These are phyloP conservation scores for Hirudinaria manillensis DNA, from an alignment of 2,888 invertebrate genomes.

Conservation along the genomic window DNA sequence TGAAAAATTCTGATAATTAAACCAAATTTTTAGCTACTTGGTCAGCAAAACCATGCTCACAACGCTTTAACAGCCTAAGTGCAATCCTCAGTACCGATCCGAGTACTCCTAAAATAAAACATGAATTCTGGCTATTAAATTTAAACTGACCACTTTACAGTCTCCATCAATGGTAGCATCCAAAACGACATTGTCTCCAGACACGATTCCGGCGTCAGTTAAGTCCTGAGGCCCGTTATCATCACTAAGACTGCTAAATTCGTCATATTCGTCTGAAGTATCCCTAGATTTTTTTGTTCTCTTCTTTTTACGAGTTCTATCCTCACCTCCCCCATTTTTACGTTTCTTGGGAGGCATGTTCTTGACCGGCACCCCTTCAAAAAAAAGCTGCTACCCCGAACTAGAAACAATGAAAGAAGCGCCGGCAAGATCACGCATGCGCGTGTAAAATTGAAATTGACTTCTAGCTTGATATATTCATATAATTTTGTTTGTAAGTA, in stretches of 20 bases:
- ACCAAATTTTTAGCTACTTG: not conserved
- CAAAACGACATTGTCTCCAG: not conserved
- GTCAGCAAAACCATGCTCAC: not conserved
- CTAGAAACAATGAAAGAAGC: conserved; percentile 20
- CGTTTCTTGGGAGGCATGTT: conserved; percentile 30
- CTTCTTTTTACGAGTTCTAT: conserved; percentile 20
- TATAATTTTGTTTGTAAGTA: no score
- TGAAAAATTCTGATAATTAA: not conserved
- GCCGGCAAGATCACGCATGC: conserved; percentile 18
- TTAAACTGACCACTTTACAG: conserved; percentile 5
- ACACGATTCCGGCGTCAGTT: not conserved
- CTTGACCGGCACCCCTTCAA: not conserved
- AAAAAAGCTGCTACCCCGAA: not conserved
- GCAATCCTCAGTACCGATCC: no score
- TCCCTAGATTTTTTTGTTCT: conserved; percentile 12
- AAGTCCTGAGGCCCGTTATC: not conserved
- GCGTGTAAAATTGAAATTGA: not conserved
- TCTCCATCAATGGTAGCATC: not conserved
- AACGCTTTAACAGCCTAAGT: no score
- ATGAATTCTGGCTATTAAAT: not conserved
- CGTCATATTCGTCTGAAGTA: conserved; percentile 4
- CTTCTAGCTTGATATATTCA: no score
- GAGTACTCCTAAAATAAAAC: no score
- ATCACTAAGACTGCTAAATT: not conserved
- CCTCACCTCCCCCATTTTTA: conserved; percentile 16